Evolutionary conservation across 2,888 invertebrate species (phyloP).

Genomic region (Eledona agricola): DNA sequence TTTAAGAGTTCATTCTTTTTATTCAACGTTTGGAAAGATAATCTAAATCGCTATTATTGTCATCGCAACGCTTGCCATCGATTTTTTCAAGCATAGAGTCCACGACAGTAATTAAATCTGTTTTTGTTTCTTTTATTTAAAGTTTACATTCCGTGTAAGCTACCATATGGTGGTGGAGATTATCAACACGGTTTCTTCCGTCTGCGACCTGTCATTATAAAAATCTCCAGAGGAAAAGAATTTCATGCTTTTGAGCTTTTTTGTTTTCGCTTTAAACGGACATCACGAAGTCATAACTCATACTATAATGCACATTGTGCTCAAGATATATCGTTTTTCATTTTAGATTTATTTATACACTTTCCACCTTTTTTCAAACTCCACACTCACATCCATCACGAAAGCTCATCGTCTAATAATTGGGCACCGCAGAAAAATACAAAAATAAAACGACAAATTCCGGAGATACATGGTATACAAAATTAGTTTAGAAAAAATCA

Average conservation of each 20-base stretch:
- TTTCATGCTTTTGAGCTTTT: slow-evolving; percentile 13
- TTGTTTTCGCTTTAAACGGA: slow-evolving; percentile 5
- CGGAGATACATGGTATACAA: too few relatives aligned
- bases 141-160: slow-evolving; percentile 16
- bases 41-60: slow-evolving; percentile 36
- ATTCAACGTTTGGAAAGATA: slow-evolving; percentile 37
- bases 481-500: too few relatives aligned
- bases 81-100: slow-evolving; percentile 9
- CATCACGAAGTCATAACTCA: slow-evolving; percentile 10
- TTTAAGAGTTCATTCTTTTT: slow-evolving; percentile 40
- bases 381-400: too few relatives aligned
- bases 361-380: too few relatives aligned
- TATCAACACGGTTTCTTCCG: slow-evolving; percentile 10
- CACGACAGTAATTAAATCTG: slow-evolving; percentile 21
- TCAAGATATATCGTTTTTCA: too few relatives aligned
- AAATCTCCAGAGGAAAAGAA: slow-evolving; percentile 13
- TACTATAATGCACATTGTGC: slow-evolving; percentile 6
- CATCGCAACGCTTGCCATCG: slow-evolving; percentile 34
- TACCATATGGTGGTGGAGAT: slow-evolving; percentile 23
- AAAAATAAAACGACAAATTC: too few relatives aligned
- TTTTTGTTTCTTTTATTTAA: slow-evolving; percentile 27
- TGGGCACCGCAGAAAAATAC: too few relatives aligned
- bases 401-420: too few relatives aligned
- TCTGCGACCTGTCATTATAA: slow-evolving; percentile 8
- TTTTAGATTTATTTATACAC: too few relatives aligned